Conservation (phyloP, 2,797 vertebrate species). For the Kryptolebias ocellatus region DNA sequence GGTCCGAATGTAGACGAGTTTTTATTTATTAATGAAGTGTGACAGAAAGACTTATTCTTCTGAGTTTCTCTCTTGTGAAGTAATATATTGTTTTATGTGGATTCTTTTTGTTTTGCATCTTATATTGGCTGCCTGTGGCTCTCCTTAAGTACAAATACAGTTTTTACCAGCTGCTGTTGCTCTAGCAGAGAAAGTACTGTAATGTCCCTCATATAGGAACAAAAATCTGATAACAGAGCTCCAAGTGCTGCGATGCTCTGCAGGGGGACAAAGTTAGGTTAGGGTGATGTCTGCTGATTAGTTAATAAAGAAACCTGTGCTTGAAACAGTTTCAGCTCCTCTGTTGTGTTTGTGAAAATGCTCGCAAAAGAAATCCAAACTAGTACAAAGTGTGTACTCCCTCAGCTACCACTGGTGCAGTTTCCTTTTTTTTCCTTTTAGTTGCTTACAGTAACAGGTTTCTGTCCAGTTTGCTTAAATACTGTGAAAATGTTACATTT, state of each 20-base stretch:
- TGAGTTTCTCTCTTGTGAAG: constrained; percentile 34
- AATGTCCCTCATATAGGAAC: background rate
- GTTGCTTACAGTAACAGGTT: background rate
- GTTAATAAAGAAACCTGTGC: constrained; percentile 8
- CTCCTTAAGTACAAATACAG: constrained; percentile 21
- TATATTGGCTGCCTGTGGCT: constrained; percentile 7
- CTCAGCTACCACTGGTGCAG: background rate
- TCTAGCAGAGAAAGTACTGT: constrained; percentile 24
- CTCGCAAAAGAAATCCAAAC: background rate
- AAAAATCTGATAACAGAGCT: background rate
- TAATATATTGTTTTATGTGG: constrained; percentile 41
- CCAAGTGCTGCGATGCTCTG: background rate
- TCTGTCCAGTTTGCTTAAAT: background rate
- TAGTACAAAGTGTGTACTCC: background rate
- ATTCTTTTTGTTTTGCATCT: constrained; percentile 38
- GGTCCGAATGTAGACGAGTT: constrained; percentile 65
- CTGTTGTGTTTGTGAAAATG: background rate
- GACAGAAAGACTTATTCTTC: constrained; percentile 38
- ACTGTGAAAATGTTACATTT: too few relatives aligned
- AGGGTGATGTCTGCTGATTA: background rate
- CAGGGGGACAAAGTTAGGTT: background rate
- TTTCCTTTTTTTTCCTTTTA: background rate
- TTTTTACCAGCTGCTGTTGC: constrained; percentile 3
- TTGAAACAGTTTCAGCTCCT: background rate
- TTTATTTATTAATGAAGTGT: constrained; percentile 63